These are phyloP conservation scores for Drosophila melanocephala DNA, from an alignment of 2,888 invertebrate genomes.

Conservation along the genomic window DNA sequence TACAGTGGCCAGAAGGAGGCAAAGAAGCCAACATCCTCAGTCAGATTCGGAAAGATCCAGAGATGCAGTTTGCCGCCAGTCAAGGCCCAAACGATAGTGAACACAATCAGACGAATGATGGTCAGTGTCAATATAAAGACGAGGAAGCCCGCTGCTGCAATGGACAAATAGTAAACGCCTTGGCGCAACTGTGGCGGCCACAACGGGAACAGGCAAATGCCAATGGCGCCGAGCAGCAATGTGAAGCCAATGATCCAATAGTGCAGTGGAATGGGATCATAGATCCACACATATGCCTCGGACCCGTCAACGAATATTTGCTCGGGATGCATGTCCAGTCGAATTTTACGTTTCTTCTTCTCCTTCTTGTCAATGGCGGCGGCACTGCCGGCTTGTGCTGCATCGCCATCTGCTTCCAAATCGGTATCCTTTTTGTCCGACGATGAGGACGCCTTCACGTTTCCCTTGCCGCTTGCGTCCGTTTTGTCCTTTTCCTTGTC, in stretches of 20 bases:
- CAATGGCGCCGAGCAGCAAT: constrained; percentile 96
- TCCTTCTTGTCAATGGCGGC: constrained; percentile 81
- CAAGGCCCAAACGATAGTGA: constrained; percentile 95
- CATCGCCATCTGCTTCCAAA: constrained; percentile 67
- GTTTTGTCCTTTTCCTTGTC: constrained; percentile 79
- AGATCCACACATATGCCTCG: constrained; percentile 99
- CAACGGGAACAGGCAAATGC: constrained; percentile 98
- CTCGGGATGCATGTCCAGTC: constrained; percentile 98
- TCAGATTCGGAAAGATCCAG: constrained; percentile 99
- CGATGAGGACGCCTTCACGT: constrained; percentile 33
- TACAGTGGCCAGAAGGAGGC: constrained; percentile 99
- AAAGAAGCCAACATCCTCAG: constrained; percentile 99
- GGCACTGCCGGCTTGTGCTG: constrained; percentile 46
- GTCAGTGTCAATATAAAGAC: constrained; percentile 96
- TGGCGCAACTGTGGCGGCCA: constrained; percentile 98
- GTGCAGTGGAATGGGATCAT: constrained; percentile 97
- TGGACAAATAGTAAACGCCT: constrained; percentile 98
- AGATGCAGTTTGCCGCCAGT: constrained; percentile 96
- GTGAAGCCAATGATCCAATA: constrained; percentile 97
- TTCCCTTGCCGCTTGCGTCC: constrained; percentile 37
- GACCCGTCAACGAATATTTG: constrained; percentile 97
- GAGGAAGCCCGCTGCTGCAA: constrained; percentile 97
- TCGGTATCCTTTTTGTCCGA: constrained; percentile 78
- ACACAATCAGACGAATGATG: constrained; percentile 95
- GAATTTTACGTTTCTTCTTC: constrained; percentile 94